Evolutionary conservation across 1,140 invertebrate genomes (phyloP).

Genomic region (Chionoecetes opilio): DNA sequence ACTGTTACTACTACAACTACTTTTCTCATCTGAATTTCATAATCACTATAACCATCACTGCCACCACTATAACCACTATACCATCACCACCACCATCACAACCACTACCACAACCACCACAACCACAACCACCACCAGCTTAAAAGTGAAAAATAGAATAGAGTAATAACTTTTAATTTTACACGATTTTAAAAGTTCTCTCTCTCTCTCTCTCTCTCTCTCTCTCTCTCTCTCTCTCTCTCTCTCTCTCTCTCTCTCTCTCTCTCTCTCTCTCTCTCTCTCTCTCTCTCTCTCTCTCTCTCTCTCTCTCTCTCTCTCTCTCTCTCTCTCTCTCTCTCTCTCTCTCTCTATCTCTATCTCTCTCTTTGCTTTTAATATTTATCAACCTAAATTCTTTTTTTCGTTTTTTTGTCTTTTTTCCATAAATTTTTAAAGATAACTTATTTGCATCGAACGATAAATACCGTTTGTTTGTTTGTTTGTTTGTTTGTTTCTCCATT

Average conservation of each 20-base stretch:
- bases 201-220: slow-evolving; percentile 20
- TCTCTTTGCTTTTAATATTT: too few species aligned
- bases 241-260: slow-evolving; percentile 1
- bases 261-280: not conserved
- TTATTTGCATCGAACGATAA: not conserved
- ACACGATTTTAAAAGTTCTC: not conserved
- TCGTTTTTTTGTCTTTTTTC: too few species aligned
- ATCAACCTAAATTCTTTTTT: too few species aligned
- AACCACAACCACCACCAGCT: too few species aligned
- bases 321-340: not conserved
- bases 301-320: slow-evolving; percentile 38
- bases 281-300: not conserved
- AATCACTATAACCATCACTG: too few species aligned
- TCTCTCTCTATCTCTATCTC: not conserved
- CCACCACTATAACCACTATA: too few species aligned
- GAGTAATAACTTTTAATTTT: not conserved
- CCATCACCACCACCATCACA: too few species aligned
- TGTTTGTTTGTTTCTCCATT: not conserved
- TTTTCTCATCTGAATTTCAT: too few species aligned
- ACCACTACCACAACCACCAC: too few species aligned
- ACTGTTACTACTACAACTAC: not conserved
- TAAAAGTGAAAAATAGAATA: not conserved
- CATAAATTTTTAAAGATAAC: not conserved
- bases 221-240: slow-evolving; percentile 12
- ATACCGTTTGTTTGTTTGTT: not conserved